These are phyloP conservation scores for Macrotis lagotis DNA, from an alignment of 2,113 vertebrate species.

Conservation along the genomic window DNA sequence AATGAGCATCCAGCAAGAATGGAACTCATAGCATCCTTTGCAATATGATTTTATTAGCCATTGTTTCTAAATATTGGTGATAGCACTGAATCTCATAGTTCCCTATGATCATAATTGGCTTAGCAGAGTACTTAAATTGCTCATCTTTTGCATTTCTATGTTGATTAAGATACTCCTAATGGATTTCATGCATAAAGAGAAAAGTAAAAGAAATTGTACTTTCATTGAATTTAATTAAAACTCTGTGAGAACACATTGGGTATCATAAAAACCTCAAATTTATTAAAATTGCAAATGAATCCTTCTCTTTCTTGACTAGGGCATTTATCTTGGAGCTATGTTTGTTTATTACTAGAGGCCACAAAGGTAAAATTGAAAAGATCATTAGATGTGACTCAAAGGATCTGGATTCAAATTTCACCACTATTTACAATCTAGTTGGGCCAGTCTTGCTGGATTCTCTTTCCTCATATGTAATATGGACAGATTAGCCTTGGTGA, in stretches of 20 bases:
- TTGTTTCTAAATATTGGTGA: slow-evolving; percentile 67
- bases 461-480: neutral
- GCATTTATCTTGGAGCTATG: slow-evolving; percentile 9
- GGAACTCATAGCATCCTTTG: slow-evolving; percentile 64
- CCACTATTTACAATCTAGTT: neutral
- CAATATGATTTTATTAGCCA: slow-evolving; percentile 67
- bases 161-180: slow-evolving; percentile 78
- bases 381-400: neutral
- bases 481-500: neutral
- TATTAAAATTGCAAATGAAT: slow-evolving; percentile 65
- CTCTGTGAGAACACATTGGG: slow-evolving; percentile 58
- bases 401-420: neutral
- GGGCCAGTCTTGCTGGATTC: neutral
- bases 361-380: neutral
- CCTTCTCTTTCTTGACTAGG: slow-evolving; percentile 47
- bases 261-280: slow-evolving; percentile 48
- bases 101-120: slow-evolving; percentile 73
- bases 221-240: slow-evolving; percentile 68
- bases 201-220: slow-evolving; percentile 65
- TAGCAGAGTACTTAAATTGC: slow-evolving; percentile 72
- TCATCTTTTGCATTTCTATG: slow-evolving; percentile 71
- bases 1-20: slow-evolving; percentile 57
- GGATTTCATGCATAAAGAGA: slow-evolving; percentile 66
- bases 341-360: neutral
- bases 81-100: slow-evolving; percentile 64